A percentile compares a stretch with the other conserved stretches of the same genome.
These are phyloP conservation scores for Hassar affinis DNA, from an alignment of 2,113 vertebrate genomes.

Conservation along the genomic window DNA sequence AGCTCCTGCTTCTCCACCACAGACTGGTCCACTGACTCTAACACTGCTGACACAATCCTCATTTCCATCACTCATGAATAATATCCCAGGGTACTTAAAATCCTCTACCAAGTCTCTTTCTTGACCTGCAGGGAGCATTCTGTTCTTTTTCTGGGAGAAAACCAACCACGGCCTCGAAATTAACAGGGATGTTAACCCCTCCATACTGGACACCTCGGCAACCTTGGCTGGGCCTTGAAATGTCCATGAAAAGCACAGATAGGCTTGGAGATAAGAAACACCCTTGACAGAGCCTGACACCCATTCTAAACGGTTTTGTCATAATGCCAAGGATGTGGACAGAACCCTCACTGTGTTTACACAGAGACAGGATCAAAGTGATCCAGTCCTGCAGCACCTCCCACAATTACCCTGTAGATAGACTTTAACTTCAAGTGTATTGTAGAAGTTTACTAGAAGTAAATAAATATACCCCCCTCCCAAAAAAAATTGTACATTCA, in stretches of 20 bases:
- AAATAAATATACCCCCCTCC: too few relatives aligned
- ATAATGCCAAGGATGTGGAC: neutral
- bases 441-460: neutral
- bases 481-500: neutral
- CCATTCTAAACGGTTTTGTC: neutral
- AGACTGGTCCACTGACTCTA: neutral
- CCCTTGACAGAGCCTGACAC: neutral
- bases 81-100: neutral
- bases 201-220: neutral
- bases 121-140: neutral
- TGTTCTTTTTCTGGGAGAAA: neutral
- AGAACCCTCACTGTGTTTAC: neutral
- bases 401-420: neutral
- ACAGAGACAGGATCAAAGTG: neutral
- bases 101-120: neutral
- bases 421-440: neutral
- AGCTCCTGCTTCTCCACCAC: neutral
- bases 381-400: neutral
- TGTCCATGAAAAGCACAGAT: neutral
- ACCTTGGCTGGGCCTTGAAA: constrained; percentile 6
- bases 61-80: neutral
- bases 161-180: neutral
- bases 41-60: neutral
- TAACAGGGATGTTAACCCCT: neutral
- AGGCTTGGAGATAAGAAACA: neutral